Evolutionary conservation across 2,797 vertebrate genomes (phyloP), one percentile per base, ranked within the genome.

Genomic region (Karalla daura): DNA sequence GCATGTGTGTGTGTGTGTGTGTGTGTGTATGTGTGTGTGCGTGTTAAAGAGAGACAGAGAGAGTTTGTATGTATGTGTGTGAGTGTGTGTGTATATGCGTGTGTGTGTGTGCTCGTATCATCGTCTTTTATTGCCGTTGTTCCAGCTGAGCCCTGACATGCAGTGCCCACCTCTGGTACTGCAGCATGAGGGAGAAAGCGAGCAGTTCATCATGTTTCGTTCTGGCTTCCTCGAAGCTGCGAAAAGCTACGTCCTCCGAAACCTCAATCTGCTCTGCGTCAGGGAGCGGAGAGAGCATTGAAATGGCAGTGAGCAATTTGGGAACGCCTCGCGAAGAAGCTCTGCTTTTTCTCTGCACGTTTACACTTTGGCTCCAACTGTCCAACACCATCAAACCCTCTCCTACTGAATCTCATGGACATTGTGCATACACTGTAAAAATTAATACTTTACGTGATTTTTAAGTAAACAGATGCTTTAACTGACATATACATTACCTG

Each of bases 131-230:
- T 76, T 63, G 58, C 60, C 8, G 15, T 8, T n/a, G 77, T 45
- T 84, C 76, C 83, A 89, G 80, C 81, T 78, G 69, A 80, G 64
- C 63, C 63, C 63, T 76, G 82, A 72, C 62, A 36, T 49, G 14
- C 40, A 65, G 69, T 54, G 63, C 43, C 64, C 70, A 86, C 86
- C 88, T 79, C 86, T 90, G 78, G 55, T 58, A 82, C 23, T 45
- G 50, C 62, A 54, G 65, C 24, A 44, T 13, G 33, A 69, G 33
- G 27, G 27, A 25, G 36, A 65, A 43, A 52, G 63, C 46, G 68
- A 67, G 77, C 65, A 71, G 24, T 69, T 68, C 70, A 52, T 68
- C 74, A 80, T 64, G 30, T 75, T 86, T 86, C 66, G 70, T 49
- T 50, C 37, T 68, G 67, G 68, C 58, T 27, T 71, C 47, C 33